Evolutionary conservation across 2,113 vertebrate species (phyloP), one percentile per base, ranked within the genome.

Genomic region (Crotalus tigris): DNA sequence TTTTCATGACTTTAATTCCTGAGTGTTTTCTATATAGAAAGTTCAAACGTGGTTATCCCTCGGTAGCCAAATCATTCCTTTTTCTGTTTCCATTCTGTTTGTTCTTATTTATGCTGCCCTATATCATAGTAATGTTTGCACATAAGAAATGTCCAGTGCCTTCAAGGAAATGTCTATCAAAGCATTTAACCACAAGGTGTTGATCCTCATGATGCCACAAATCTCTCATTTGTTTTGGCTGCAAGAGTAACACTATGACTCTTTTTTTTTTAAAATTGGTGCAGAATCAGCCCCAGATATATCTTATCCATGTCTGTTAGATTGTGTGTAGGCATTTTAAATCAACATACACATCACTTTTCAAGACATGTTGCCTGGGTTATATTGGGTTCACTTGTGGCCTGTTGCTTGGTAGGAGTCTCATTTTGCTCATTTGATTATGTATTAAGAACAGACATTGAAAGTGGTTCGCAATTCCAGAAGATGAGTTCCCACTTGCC

Each of bases 381-480:
- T 39, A 44, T 88, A 53, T 81, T 89, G 61, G 53, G 26, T 49
- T 92, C 55, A 94, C 90, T 87, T 87, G 33, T 55, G 89, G 57
- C 75, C 90, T 85, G 90, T 86, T 90, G 49, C 81, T 92, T 69
- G 85, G 39, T 29, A 39, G 53, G 53, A 87, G 69, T 75, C 59
- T 58, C 51, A 61, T 51, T 94, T 90, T 92, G 92, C 54, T 64
- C 3, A 87, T 51, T 89, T 55, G 64, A 58, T 64, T 61, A 46
- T 7, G 26, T 33, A 3, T 86, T 26, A 91, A 51, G 88, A 8
- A 54, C 88, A 61, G 54, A 46, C 69, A 5, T 88, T 91, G 61
- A 59, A 92, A 93, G 15, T 57, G 51, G 61, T 1, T 1, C 0
- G 87, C 61, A 39, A 11, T 24, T 93, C 87, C 75, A 44, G 5